phyloP scores from a whole-genome alignment of 2,888 invertebrate species.

The Acrobasis suavella region DNA sequence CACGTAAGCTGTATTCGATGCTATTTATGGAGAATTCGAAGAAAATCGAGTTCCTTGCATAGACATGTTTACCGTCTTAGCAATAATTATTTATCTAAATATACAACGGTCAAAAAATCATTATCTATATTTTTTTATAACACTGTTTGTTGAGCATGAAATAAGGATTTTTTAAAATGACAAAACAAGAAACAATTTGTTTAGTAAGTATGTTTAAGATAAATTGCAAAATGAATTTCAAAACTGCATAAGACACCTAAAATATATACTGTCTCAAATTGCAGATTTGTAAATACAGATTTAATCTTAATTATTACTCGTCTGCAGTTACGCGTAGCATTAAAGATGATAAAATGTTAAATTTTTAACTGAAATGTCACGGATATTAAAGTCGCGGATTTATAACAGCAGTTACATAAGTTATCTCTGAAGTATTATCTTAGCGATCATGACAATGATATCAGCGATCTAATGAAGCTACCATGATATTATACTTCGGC shows the following conservation, averaged over 20 bases:
- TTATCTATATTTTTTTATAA: too few species aligned
- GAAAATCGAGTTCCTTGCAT: neutral
- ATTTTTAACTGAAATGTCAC: constrained; percentile 1
- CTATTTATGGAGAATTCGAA: constrained; percentile 9
- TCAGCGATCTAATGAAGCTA: neutral
- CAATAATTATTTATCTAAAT: neutral
- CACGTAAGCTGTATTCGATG: neutral
- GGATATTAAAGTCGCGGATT: neutral
- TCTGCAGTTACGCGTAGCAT: neutral
- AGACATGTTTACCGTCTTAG: neutral
- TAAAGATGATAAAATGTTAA: neutral
- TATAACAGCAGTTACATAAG: neutral
- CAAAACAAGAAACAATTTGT: too few species aligned
- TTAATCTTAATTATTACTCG: constrained; percentile 1
- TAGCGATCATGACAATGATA: neutral
- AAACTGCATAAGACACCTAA: too few species aligned
- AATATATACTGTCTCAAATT: neutral
- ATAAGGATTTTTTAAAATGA: too few species aligned
- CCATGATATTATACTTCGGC: neutral
- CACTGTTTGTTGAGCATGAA: too few species aligned
- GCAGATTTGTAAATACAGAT: neutral
- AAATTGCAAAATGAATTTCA: too few species aligned
- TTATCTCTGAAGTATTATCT: neutral
- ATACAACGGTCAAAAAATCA: too few species aligned
- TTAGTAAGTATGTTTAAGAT: too few species aligned